Evolutionary conservation across 2,888 invertebrate genomes (phyloP), one percentile per base, ranked within the genome.

Genomic region (Antheraea yamamai): DNA sequence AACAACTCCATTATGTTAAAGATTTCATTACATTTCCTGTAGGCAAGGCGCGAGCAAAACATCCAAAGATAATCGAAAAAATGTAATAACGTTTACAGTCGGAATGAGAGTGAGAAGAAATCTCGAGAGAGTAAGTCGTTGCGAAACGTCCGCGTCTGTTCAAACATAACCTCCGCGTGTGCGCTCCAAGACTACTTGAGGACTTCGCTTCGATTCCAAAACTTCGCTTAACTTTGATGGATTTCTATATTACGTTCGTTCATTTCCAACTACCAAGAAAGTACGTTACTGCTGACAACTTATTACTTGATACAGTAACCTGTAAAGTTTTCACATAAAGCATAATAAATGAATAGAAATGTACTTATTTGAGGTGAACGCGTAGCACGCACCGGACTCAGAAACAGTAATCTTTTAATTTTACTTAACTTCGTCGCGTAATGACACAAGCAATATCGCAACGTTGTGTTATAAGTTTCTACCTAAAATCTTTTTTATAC

Each of bases 121-220:
- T 23, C 64, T 64, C 64, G 14, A 26, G 23, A 23, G 64, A 64
- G 26, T 26, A 26, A 26, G 26, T 64, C 64, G n/a, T 7, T n/a
- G 58, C 7, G 58, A 58, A 58, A 4, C 58, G n/a, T 20, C 58
- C n/a, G n/a, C 58, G n/a, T 20, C 58, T 58, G 58, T 58, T 58
- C 58, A 58, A 58, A 58, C 58, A 58, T n/a, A 58, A 58, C 8
- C 58, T 20, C 8, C 58, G 20, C 58, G n/a, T n/a, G 20, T 10
- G 64, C 64, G 64, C 26, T 64, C 16, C 14, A 26, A 26, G 6
- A 64, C 64, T 64, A 26, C 64, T 64, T 26, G 55, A 51, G 55
- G 70, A 66, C 75, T 61, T 78, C 75, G 79, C 72, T 76, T 77
- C 77, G 14, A 64, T 64, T 64, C 23, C 64, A 26, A 26, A 26